Percentiles rank a stretch among this genome's conserved stretches.
These are phyloP conservation scores for Chironomus riparius DNA, from an alignment of 2,888 invertebrate species.

Conservation along the genomic window DNA sequence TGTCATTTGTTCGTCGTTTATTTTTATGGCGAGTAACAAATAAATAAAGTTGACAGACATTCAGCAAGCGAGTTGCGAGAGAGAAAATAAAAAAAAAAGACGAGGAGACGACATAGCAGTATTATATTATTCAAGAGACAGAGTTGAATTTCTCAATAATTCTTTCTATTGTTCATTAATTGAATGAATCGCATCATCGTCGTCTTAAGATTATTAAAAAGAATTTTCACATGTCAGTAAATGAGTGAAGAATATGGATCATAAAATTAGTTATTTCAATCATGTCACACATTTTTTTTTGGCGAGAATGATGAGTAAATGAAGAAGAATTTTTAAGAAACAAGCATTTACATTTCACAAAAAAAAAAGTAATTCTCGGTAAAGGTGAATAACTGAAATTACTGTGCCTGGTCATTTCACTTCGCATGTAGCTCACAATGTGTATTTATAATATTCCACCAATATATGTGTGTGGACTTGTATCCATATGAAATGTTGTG, in stretches of 20 bases:
- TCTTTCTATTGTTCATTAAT: neutral
- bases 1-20: neutral
- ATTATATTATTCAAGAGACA: no score
- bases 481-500: no score
- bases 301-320: no score
- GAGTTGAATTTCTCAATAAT: neutral
- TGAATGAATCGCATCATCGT: neutral
- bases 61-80: neutral
- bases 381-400: slow-evolving; percentile 21
- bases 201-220: neutral
- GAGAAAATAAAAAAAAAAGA: neutral
- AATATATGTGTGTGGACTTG: neutral
- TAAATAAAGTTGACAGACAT: neutral
- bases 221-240: no score
- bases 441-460: neutral
- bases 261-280: neutral
- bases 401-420: neutral
- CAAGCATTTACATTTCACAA: no score
- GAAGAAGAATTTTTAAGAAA: neutral
- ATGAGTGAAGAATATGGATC: no score
- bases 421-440: neutral
- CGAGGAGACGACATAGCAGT: no score
- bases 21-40: neutral
- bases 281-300: neutral
- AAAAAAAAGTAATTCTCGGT: neutral